These are phyloP conservation scores for Hippocampus barbouri DNA, from an alignment of 2,113 vertebrate genomes.

Conservation along the genomic window DNA sequence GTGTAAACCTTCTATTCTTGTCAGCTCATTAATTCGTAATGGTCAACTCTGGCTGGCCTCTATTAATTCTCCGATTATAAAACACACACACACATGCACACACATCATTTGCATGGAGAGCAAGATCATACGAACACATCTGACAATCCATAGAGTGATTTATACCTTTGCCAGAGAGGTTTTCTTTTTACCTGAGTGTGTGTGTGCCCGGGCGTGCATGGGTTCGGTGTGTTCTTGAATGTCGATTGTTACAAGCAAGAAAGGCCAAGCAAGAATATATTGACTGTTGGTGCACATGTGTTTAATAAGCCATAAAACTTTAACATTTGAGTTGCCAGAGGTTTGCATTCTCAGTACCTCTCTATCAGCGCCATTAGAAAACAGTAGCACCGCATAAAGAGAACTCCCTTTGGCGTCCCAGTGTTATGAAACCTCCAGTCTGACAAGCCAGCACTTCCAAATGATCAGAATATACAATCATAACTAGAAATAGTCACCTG, in stretches of 20 bases:
- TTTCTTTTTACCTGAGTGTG: neutral
- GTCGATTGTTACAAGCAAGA: conserved; percentile 1
- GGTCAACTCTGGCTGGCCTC: conserved; percentile 14
- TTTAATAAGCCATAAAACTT: neutral
- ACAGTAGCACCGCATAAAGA: neutral
- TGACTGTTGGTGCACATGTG: neutral
- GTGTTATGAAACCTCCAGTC: neutral
- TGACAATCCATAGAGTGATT: neutral
- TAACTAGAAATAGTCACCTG: neutral
- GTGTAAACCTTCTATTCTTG: conserved; percentile 33
- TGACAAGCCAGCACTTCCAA: neutral
- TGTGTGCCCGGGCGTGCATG: too few relatives aligned
- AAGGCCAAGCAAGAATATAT: neutral
- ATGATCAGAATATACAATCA: neutral
- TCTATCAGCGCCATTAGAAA: neutral
- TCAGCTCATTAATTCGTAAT: conserved; percentile 46
- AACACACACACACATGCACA: neutral
- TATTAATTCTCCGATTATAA: conserved; percentile 16
- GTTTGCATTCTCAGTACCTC: neutral
- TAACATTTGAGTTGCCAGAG: neutral
- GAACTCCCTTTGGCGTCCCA: neutral
- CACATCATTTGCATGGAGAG: neutral
- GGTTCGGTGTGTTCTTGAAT: neutral
- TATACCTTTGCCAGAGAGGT: neutral
- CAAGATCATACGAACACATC: neutral